phyloP scores from a whole-genome alignment of 1,140 invertebrate species.

The Pachypsylla venusta region DNA sequence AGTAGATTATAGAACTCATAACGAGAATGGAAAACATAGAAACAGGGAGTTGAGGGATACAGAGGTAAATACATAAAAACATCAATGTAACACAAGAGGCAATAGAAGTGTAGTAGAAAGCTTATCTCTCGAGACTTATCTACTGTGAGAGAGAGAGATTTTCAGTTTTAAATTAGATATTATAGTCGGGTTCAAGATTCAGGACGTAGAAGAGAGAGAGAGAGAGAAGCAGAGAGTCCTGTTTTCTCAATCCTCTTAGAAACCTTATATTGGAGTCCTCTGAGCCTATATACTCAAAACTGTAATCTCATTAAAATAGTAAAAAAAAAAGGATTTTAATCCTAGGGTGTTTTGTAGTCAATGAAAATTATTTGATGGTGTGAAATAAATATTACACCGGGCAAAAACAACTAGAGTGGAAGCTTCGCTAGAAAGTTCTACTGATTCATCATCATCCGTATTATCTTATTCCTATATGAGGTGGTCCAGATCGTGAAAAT shows the following conservation, averaged over 20 bases:
- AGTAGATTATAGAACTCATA: too few species aligned
- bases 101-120: background rate
- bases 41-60: too few species aligned
- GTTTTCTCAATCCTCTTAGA: conserved; percentile 3
- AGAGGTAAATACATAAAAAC: too few species aligned
- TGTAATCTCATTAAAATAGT: conserved; percentile 5
- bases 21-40: too few species aligned
- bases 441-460: too few species aligned
- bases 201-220: background rate
- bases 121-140: background rate
- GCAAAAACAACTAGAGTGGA: too few species aligned
- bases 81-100: background rate
- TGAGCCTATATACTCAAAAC: background rate
- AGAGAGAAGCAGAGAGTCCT: background rate
- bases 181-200: background rate
- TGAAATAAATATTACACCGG: too few species aligned
- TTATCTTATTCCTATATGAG: too few species aligned
- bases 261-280: background rate
- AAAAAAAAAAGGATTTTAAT: background rate
- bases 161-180: background rate
- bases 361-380: background rate
- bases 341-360: background rate
- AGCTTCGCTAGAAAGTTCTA: too few species aligned
- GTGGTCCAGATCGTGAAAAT: too few species aligned
- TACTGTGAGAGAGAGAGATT: background rate